These are phyloP conservation scores for Caenorhabditis brenneri DNA, from an alignment of 1,140 invertebrate species.

Conservation along the genomic window DNA sequence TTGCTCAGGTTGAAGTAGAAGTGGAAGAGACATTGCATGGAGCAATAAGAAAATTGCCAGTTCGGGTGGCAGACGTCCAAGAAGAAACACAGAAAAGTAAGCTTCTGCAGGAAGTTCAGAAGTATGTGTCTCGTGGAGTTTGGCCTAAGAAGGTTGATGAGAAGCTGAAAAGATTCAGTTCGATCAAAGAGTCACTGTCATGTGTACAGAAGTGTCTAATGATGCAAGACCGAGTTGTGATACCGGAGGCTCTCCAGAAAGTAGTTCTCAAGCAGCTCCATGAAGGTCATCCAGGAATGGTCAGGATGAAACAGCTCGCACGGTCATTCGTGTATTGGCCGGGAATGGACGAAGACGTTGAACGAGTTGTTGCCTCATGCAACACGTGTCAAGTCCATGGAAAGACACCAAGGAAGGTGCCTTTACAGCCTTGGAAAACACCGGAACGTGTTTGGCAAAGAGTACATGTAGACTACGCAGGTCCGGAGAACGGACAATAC, in stretches of 20 bases:
- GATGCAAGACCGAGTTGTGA: constrained; percentile 66
- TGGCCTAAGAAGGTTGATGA: not conserved
- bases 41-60: not conserved
- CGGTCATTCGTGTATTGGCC: constrained; percentile 73
- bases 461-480: constrained; percentile 31
- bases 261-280: constrained; percentile 71
- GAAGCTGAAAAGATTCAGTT: not conserved
- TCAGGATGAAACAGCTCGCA: constrained; percentile 72
- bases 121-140: not conserved
- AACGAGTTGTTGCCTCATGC: not conserved
- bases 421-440: not conserved
- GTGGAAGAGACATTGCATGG: not conserved
- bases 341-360: constrained; percentile 59
- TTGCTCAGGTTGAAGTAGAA: constrained; percentile 24
- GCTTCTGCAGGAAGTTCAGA: not conserved
- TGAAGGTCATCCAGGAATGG: constrained; percentile 71
- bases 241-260: constrained; percentile 61
- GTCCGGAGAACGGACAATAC: not conserved
- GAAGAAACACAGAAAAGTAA: not conserved
- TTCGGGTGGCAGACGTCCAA: not conserved
- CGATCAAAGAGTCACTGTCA: not conserved
- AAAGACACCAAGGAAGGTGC: not conserved
- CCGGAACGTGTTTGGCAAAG: not conserved
- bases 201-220: constrained; percentile 57
- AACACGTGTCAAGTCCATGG: not conserved